phyloP scores from a whole-genome alignment of 2,113 vertebrate species.

The Esox niger region DNA sequence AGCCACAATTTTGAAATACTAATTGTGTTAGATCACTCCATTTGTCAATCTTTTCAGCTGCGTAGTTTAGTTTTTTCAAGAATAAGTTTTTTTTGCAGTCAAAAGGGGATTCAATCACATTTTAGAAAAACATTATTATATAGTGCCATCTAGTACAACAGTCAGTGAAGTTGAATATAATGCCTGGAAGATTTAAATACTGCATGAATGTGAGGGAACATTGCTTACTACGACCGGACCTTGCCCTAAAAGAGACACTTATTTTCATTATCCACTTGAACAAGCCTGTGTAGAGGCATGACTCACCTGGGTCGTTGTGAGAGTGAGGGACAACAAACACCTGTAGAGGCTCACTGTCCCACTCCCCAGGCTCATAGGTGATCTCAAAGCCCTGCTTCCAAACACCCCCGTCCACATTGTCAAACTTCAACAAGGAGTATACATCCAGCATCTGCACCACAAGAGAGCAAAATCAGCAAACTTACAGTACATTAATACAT shows the following conservation, averaged over 20 bases:
- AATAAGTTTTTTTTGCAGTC: neutral
- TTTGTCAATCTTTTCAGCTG: conserved; percentile 35
- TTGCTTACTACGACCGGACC: no score
- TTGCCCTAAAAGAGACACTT: no score
- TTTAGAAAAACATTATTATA: no score
- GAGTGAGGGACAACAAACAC: conserved; percentile 96
- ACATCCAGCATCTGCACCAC: conserved; percentile 85
- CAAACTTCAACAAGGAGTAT: conserved; percentile 86
- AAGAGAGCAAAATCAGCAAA: neutral
- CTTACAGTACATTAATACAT: no score
- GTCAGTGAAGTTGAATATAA: no score
- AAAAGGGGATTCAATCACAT: no score
- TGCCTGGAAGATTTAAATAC: no score
- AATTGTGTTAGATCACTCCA: conserved; percentile 39
- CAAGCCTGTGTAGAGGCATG: neutral
- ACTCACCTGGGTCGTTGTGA: conserved; percentile 95
- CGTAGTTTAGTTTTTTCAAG: conserved; percentile 13
- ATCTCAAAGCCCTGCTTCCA: conserved; percentile 99
- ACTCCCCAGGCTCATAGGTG: conserved; percentile 84
- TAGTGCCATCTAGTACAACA: no score
- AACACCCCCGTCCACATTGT: conserved; percentile 93
- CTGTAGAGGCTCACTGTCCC: conserved; percentile 87
- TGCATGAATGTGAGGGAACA: no score
- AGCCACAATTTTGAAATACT: conserved; percentile 23
- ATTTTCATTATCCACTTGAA: no score